A percentile compares a stretch with the other conserved stretches of the same genome.
These are phyloP conservation scores for Maccullochella peelii DNA, from an alignment of 2,113 vertebrate species.

Conservation along the genomic window DNA sequence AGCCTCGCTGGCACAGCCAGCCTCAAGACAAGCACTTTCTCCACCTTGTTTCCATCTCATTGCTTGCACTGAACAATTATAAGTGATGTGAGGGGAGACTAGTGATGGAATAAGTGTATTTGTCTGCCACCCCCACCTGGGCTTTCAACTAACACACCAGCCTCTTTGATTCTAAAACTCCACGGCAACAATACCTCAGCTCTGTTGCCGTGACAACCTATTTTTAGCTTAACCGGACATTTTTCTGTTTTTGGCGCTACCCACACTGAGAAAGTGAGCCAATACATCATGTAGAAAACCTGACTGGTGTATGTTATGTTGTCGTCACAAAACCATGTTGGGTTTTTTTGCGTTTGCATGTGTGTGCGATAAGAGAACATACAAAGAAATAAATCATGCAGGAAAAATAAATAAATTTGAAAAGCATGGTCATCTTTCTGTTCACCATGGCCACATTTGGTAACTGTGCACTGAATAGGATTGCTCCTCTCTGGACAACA, in stretches of 20 bases:
- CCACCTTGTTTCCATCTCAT: slow-evolving; percentile 20
- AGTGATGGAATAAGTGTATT: slow-evolving; percentile 54
- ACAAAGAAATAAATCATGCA: neutral
- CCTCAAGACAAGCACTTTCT: slow-evolving; percentile 32
- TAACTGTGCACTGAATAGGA: neutral
- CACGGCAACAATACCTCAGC: slow-evolving; percentile 69
- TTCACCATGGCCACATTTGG: neutral
- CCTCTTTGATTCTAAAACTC: slow-evolving; percentile 70
- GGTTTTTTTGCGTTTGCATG: neutral
- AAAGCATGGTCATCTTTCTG: neutral
- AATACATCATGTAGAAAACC: slow-evolving; percentile 42
- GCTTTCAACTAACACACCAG: slow-evolving; percentile 53
- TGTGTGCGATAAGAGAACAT: neutral
- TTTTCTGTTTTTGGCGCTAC: slow-evolving; percentile 57
- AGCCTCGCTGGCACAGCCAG: neutral
- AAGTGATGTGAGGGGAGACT: slow-evolving; percentile 24
- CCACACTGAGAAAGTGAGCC: slow-evolving; percentile 44
- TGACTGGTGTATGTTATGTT: slow-evolving; percentile 15
- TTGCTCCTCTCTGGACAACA: slow-evolving; percentile 14
- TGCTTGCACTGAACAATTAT: slow-evolving; percentile 23
- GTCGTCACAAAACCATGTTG: neutral
- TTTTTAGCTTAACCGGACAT: slow-evolving; percentile 73
- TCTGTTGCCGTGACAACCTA: slow-evolving; percentile 84
- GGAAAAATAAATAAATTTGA: neutral
- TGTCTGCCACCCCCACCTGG: slow-evolving; percentile 43